Evolutionary conservation across 2,888 invertebrate genomes (phyloP), one percentile per base, ranked within the genome.

Genomic region (Philopedon plagiatum): DNA sequence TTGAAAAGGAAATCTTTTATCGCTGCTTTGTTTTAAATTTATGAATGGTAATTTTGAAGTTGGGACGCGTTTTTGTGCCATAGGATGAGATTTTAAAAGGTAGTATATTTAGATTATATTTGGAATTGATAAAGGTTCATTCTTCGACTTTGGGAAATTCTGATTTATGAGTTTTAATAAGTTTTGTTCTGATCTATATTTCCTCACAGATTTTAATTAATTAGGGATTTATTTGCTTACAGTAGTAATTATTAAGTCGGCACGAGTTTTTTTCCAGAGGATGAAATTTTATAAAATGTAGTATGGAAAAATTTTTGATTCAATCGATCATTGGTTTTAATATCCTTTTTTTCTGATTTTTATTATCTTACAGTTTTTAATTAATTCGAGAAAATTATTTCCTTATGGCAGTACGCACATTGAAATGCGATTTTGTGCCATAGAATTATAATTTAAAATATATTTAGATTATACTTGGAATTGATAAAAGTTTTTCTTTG

Each of bases 1-100:
- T 73, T 73, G 65, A 73, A 73, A 70, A 73, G 69, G 49, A 69
- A 73, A 69, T 70, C 65, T 69, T 54, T 69, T 65, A 73, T 73
- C 61, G 62, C 73, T 41, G 64, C 69, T 70, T 73, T 73, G 69
- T 69, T 66, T 73, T 73, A 73, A 73, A 73, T 73, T 73, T 73
- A 73, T 70, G 73, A 65, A 73, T 37, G 61, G 51, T 32, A 73
- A 73, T 73, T 64, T 69, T 8, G 39, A 26, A 64, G 41, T 21
- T 37, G 19, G 60, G 39, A 57, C 37, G 29, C 32, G 15, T 57
- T 18, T 26, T 61, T 11, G 51, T 51, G 37, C 32, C 44, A 51
- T 49, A 49, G 39, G 65, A 71, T 71, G 65, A 15, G 65, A 46
- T 65, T 64, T 70, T 70, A 58, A 70, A 21, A 37, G 46, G 66